phyloP scores from a whole-genome alignment of 2,888 invertebrate species.

The Actias luna region DNA sequence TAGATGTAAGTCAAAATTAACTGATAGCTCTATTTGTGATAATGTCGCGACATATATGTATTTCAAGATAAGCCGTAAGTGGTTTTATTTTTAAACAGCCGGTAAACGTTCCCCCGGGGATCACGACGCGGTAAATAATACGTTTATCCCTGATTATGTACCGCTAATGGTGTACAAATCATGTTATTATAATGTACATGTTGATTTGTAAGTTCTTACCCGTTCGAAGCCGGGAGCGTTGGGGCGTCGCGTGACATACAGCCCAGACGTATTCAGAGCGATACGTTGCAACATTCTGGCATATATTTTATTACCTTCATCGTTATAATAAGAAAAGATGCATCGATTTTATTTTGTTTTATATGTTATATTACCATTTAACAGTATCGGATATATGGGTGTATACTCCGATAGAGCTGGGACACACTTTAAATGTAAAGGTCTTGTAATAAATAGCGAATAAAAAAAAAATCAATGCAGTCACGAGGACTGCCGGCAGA shows the following conservation, averaged over 20 bases:
- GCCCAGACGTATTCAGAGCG: constrained; percentile 15
- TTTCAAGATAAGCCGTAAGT: constrained; percentile 43
- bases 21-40: constrained; percentile 22
- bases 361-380: too few species aligned
- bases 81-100: constrained; percentile 43
- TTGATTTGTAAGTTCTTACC: constrained; percentile 34
- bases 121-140: constrained; percentile 56
- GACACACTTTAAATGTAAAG: too few species aligned
- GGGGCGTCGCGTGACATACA: constrained; percentile 31
- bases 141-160: constrained; percentile 63
- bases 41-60: constrained; percentile 36
- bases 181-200: constrained; percentile 56
- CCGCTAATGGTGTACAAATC: constrained; percentile 55
- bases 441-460: too few species aligned
- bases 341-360: too few species aligned
- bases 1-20: background rate
- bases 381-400: too few species aligned
- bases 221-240: constrained; percentile 21
- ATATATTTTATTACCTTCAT: too few species aligned
- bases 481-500: too few species aligned
- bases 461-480: too few species aligned
- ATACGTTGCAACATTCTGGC: too few species aligned
- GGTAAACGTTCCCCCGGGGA: constrained; percentile 26
- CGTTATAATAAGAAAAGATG: too few species aligned
- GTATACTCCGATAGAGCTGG: too few species aligned